A percentile compares a stretch with the other conserved stretches of the same genome.
Evolutionary conservation across 2,797 vertebrate genomes (phyloP).

Genomic region (Taenioides sp.): DNA sequence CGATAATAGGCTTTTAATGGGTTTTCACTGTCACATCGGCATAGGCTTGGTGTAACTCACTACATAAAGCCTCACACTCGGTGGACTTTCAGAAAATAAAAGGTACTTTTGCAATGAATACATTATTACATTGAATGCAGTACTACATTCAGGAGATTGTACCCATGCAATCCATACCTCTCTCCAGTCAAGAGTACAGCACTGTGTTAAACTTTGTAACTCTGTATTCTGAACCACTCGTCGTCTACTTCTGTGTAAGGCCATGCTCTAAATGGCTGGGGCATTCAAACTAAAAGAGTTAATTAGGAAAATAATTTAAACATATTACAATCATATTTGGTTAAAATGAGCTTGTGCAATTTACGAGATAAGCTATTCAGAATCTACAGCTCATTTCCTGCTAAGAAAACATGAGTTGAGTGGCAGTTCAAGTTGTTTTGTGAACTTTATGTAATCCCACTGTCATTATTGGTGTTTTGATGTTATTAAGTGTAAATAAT

Average conservation of each 20-base stretch:
- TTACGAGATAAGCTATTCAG: background rate
- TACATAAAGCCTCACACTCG: background rate
- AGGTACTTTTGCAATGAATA: background rate
- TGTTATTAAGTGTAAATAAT: too few species aligned
- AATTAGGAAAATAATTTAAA: background rate
- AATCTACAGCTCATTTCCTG: background rate
- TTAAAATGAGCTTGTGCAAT: background rate
- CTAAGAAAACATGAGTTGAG: background rate
- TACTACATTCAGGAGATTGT: too few species aligned
- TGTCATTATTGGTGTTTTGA: too few species aligned
- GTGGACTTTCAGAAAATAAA: background rate
- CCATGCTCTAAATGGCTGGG: constrained; percentile 22
- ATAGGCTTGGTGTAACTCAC: background rate
- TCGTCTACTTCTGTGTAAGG: constrained; percentile 30
- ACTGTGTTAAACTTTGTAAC: background rate
- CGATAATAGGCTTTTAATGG: constrained; percentile 11
- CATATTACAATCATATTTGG: background rate
- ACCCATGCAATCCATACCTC: too few species aligned
- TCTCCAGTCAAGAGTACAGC: background rate
- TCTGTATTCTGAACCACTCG: background rate
- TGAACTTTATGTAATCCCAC: too few species aligned
- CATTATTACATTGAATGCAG: too few species aligned
- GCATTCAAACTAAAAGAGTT: constrained; percentile 12
- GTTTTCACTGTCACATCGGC: constrained; percentile 19
- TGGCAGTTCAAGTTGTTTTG: background rate